A percentile compares a stretch with the other conserved stretches of the same genome.
phyloP scores from a whole-genome alignment of 1,140 invertebrate species.

The Orussus abietinus region DNA sequence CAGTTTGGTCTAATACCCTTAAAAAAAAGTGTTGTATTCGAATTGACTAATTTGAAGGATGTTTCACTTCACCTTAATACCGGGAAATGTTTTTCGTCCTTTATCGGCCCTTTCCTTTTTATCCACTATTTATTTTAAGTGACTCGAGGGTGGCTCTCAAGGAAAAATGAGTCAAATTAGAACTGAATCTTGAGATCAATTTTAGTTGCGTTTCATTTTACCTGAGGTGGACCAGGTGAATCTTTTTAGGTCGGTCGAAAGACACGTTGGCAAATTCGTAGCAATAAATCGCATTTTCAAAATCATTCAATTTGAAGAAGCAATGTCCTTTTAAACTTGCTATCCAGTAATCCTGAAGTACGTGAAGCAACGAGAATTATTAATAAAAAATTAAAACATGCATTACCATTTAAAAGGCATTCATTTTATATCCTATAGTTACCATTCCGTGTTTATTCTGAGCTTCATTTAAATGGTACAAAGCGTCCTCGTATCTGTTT shows the following conservation, averaged over 20 bases:
- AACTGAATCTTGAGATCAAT: background rate
- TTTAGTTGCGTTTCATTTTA: slow-evolving; percentile 2
- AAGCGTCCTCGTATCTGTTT: slow-evolving; percentile 22
- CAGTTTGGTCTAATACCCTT: too few relatives aligned
- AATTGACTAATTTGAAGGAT: too few relatives aligned
- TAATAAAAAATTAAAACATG: slow-evolving; percentile 1
- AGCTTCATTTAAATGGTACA: slow-evolving; percentile 25
- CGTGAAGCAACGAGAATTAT: background rate
- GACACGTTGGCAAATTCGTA: slow-evolving; percentile 28
- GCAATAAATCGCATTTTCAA: slow-evolving; percentile 17
- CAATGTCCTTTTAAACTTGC: slow-evolving; percentile 29
- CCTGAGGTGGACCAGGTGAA: slow-evolving; percentile 31
- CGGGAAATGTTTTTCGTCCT: too few relatives aligned
- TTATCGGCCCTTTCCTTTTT: too few relatives aligned
- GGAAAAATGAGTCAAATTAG: background rate
- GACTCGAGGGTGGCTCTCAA: too few relatives aligned
- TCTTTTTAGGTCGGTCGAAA: slow-evolving; percentile 25
- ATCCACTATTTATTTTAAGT: too few relatives aligned
- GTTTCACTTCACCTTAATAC: too few relatives aligned
- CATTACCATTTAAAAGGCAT: background rate
- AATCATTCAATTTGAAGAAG: slow-evolving; percentile 21
- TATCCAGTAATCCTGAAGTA: slow-evolving; percentile 28
- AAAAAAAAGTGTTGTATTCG: too few relatives aligned
- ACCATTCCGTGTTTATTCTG: slow-evolving; percentile 28
- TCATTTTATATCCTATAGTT: background rate